These are phyloP conservation scores for Andinoacara biseriatus DNA, from an alignment of 2,113 vertebrate species.

Conservation along the genomic window DNA sequence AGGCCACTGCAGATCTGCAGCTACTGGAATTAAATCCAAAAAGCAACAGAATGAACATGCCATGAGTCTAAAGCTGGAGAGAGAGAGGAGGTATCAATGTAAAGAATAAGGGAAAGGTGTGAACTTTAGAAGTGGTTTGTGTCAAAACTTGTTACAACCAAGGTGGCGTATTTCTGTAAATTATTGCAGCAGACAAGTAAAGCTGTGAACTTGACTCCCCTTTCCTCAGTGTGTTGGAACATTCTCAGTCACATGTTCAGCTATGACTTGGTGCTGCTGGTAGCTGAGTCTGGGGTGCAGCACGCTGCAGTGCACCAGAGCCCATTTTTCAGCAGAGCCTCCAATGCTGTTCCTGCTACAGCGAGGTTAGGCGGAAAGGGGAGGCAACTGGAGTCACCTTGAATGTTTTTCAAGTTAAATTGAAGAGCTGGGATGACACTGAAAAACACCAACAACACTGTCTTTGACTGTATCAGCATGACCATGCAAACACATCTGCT, in stretches of 20 bases:
- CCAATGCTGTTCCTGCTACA: neutral
- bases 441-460: conserved; percentile 3
- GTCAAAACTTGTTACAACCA: conserved; percentile 56
- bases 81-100: conserved; percentile 33
- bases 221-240: conserved; percentile 51
- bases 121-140: conserved; percentile 63
- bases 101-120: conserved; percentile 60
- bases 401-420: conserved; percentile 19
- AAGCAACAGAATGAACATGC: conserved; percentile 43
- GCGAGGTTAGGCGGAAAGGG: conserved; percentile 14
- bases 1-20: conserved; percentile 59
- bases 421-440: neutral
- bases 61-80: conserved; percentile 17
- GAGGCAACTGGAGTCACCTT: conserved; percentile 28
- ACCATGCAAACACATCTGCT: conserved; percentile 1
- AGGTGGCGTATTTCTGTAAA: conserved; percentile 43
- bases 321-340: conserved; percentile 42
- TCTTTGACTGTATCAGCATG: neutral
- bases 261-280: conserved; percentile 36
- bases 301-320: conserved; percentile 22
- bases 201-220: conserved; percentile 64
- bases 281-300: conserved; percentile 20
- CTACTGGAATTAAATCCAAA: conserved; percentile 68
- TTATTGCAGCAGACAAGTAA: conserved; percentile 67
- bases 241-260: conserved; percentile 56